A percentile compares a stretch with the other conserved stretches of the same genome.
These are phyloP conservation scores for Papio anubis DNA, from an alignment of 2,113 vertebrate species.

Conservation along the genomic window DNA sequence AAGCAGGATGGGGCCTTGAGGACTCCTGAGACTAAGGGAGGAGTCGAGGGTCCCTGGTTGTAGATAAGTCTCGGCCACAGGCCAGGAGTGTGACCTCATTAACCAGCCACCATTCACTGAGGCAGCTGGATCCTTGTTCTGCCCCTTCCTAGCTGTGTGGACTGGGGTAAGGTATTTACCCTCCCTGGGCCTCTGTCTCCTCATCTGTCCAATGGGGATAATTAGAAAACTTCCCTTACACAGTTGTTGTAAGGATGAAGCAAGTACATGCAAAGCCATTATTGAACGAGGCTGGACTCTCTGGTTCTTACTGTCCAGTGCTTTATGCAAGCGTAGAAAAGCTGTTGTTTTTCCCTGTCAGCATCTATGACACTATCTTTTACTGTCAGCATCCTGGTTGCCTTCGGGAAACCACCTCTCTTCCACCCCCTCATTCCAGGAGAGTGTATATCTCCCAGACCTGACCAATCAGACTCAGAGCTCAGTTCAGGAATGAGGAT, in stretches of 20 bases:
- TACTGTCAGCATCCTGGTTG: not conserved
- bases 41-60: not conserved
- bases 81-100: not conserved
- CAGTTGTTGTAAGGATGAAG: not conserved
- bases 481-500: not conserved
- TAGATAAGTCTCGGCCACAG: not conserved
- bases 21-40: not conserved
- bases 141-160: not conserved
- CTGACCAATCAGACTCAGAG: not conserved
- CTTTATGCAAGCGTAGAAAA: rapidly evolving
- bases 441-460: not conserved
- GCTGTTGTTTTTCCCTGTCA: not conserved
- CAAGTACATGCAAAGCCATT: not conserved
- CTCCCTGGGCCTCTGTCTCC: not conserved
- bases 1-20: not conserved
- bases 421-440: not conserved
- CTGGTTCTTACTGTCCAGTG: not conserved
- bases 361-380: not conserved
- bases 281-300: too few relatives aligned
- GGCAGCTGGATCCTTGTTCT: not conserved
- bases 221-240: not conserved
- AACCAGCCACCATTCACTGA: not conserved
- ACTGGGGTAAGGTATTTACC: not conserved
- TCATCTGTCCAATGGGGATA: not conserved
- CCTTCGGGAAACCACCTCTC: not conserved